Base-by-base conservation (phyloP, 2,797 vertebrate genomes). In the Chiroxiphia lanceolata region DNA sequence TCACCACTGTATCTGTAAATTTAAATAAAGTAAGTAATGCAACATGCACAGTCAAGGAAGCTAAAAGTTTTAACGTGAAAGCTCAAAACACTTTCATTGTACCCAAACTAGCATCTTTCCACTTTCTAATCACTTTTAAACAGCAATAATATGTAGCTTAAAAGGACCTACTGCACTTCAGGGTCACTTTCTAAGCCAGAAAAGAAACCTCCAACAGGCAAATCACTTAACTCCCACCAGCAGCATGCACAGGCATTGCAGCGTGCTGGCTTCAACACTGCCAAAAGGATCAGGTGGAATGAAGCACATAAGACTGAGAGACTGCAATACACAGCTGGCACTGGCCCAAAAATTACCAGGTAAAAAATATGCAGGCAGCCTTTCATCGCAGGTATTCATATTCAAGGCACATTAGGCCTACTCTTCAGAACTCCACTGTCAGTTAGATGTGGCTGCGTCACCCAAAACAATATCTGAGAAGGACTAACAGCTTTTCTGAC, bases 391-490 rank as follows among this genome's bases (percentile, higher is more conserved):
- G 6, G 33, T 83, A 75, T 42, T 67, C 48, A 82, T 13, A 82
- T n/a, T 87, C 12, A 36, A 65, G 48, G 57, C 14, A 45, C 17
- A 60, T 31, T 26, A 88, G 59, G n/a, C 33, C 70, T 48, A 13
- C 54, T 83, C 69, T 83, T 86, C 84, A 83, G 59, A 69, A 69
- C 12, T 78, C 27, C 15, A 10, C 8, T 38, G 13, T 7, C 53
- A 38, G 18, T 11, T 26, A 31, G 19, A 64, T 36, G 34, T 7
- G 47, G 20, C 23, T 22, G 19, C 7, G 8, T 26, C 0, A 1
- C 2, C 64, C 7, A 5, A 1, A 47, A 45, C 10, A 48, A n/a
- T 4, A 56, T 5, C 7, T n/a, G 13, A 51, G 4, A 0, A 9
- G 6, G 9, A 34, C 20, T 47, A 56, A 27, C 1, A 70, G 54